A percentile compares a stretch with the other conserved stretches of the same genome.
Evolutionary conservation across 2,888 invertebrate genomes (phyloP).

Genomic region (Frankliniella fusca): DNA sequence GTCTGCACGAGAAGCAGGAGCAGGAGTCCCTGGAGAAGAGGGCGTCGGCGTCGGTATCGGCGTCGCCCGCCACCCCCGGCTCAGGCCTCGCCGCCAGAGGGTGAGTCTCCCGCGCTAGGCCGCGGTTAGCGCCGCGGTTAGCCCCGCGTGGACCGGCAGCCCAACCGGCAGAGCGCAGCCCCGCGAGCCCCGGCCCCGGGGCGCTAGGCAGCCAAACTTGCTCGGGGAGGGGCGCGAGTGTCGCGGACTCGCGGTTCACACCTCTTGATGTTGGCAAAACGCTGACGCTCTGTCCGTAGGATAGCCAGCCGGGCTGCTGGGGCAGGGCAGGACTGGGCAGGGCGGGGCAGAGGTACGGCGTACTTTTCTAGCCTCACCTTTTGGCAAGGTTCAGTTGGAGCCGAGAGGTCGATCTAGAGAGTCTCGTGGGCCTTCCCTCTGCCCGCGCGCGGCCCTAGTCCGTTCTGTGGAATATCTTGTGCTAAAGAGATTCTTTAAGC

Average conservation of each 20-base stretch:
- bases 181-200: not conserved
- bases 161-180: not conserved
- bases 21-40: constrained; percentile 34
- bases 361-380: constrained; percentile 5
- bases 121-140: not conserved
- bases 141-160: not conserved
- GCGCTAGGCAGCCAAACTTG: not conserved
- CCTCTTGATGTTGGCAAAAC: not conserved
- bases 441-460: not conserved
- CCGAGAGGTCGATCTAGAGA: not conserved
- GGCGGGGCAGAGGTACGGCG: not conserved
- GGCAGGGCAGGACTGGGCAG: not conserved
- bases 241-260: not conserved
- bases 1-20: constrained; percentile 36
- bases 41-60: too few relatives aligned
- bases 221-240: not conserved
- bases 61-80: not conserved
- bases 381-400: not conserved
- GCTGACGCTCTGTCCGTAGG: not conserved
- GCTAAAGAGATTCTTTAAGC: not conserved
- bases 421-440: not conserved
- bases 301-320: not conserved
- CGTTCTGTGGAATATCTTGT: not conserved
- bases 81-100: not conserved
- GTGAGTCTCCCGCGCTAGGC: not conserved